Base-by-base conservation (phyloP, 1,140 invertebrate genomes). In the Branchinecta lindahli region DNA sequence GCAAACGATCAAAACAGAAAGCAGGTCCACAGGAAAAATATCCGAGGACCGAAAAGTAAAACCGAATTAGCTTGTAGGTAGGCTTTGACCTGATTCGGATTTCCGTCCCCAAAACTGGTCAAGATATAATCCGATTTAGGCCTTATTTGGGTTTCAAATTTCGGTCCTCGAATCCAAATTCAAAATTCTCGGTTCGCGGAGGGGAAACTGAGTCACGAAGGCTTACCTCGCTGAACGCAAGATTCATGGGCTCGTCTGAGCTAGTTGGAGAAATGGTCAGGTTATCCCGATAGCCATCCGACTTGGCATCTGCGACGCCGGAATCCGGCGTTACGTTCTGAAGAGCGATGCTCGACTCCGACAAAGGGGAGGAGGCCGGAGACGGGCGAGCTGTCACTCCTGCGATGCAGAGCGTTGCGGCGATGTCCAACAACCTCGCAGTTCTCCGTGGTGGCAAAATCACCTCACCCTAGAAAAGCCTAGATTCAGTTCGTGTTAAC, bases 401-500 rank as follows among this genome's bases (percentile, higher is more conserved):
- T n/a, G 71, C 71, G 15, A 72, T 69, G 68, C 71, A 72, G 8
- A 72, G 68, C 20, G 66, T 65, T 9, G 71, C 71, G 18, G 71
- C 71, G 45, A 72, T 46, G 15, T 72, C 71, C 33, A 72, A 46
- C 21, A 72, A 65, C n/a, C 68, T 68, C 15, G 71, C 71, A 10
- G 71, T 72, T 66, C 71, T 66, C 46, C 71, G 65, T 8, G 71
- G 71, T 8, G 71, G 71, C 33, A 72, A 52, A n/a, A 72, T 68
- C 8, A 72, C 71, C 46, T 72, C 71, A 0, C 71, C 71, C 52
- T 61, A 20, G 52, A 61, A 61, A 61, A 61, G 18, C 33, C 33
- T 33, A 5, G 33, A 33, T 33, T 33, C 1, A 33, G 1, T 33
- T 33, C 33, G 33, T 33, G 33, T 33, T 5, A 33, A 33, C 33